These are phyloP conservation scores for Platynereis dumerilii DNA, from an alignment of 2,888 invertebrate species.

Conservation along the genomic window DNA sequence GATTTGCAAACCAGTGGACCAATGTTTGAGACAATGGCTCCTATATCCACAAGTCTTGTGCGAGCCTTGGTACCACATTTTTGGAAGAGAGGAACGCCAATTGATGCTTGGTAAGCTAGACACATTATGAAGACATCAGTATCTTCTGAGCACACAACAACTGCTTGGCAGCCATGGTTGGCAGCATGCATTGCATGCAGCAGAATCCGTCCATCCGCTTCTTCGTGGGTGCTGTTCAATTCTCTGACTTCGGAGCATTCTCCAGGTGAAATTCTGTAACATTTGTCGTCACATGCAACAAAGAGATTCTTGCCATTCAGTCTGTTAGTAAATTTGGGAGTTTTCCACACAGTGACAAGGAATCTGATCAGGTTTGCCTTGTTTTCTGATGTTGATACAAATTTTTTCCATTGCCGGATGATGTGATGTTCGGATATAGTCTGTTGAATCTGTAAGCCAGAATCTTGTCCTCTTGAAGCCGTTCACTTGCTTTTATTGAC, in stretches of 20 bases:
- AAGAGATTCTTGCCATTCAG: conserved; percentile 30
- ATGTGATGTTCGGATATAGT: too few species aligned
- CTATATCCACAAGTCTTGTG: conserved; percentile 27
- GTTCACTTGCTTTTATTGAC: too few species aligned
- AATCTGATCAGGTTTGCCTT: conserved; percentile 30
- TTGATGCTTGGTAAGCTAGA: conserved; percentile 23
- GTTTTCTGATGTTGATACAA: conserved; percentile 11
- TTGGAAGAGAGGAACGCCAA: conserved; percentile 17
- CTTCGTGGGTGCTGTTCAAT: conserved; percentile 33
- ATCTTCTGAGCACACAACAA: conserved; percentile 33
- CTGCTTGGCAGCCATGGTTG: conserved; percentile 22
- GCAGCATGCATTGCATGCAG: conserved; percentile 36
- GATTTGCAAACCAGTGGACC: conserved; percentile 23
- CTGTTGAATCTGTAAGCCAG: too few species aligned
- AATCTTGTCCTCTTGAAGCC: too few species aligned
- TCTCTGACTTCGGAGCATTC: conserved; percentile 19
- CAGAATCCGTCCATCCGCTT: conserved; percentile 36
- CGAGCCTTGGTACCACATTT: conserved; percentile 31
- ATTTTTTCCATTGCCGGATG: conserved; percentile 28
- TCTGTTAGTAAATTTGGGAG: conserved; percentile 9
- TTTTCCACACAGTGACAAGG: conserved; percentile 28
- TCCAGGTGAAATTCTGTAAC: conserved; percentile 25
- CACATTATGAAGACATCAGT: conserved; percentile 36
- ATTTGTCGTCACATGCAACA: conserved; percentile 32
- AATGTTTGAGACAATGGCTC: conserved; percentile 19